Conservation (phyloP, 2,797 vertebrate species). For the Masticophis lateralis region DNA sequence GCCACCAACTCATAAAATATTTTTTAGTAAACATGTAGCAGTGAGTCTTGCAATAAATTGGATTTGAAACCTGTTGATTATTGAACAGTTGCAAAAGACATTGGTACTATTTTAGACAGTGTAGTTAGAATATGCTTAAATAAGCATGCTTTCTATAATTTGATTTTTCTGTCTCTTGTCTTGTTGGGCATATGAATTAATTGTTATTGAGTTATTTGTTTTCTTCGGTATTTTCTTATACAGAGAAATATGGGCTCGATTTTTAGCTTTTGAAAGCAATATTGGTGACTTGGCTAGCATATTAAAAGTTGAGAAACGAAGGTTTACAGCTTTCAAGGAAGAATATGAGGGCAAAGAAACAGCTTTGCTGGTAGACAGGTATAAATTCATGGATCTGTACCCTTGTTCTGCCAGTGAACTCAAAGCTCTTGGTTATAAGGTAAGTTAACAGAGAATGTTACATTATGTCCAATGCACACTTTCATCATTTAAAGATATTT, state of each 20-base stretch:
- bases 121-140: not conserved
- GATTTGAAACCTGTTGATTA: not conserved
- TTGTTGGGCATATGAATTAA: not conserved
- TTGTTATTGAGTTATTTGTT: not conserved
- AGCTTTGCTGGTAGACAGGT: conserved; percentile 92
- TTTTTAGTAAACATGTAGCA: not conserved
- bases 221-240: conserved; percentile 39
- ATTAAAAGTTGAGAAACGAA: conserved; percentile 93
- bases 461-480: not conserved
- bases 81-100: not conserved
- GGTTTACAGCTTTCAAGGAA: conserved; percentile 95
- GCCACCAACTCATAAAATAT: not conserved
- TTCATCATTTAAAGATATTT: not conserved
- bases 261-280: conserved; percentile 97
- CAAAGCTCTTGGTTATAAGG: conserved; percentile 98
- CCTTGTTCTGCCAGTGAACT: conserved; percentile 96
- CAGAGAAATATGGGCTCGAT: conserved; percentile 98
- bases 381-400: conserved; percentile 99
- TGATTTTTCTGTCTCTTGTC: not conserved
- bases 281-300: conserved; percentile 98
- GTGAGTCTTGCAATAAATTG: not conserved
- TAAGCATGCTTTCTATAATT: not conserved
- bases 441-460: conserved; percentile 54
- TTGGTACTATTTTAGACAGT: not conserved
- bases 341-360: conserved; percentile 99